Evolutionary conservation across 2,888 invertebrate species (phyloP), one percentile per base, ranked within the genome.

Genomic region (Iphiclides podalirius): DNA sequence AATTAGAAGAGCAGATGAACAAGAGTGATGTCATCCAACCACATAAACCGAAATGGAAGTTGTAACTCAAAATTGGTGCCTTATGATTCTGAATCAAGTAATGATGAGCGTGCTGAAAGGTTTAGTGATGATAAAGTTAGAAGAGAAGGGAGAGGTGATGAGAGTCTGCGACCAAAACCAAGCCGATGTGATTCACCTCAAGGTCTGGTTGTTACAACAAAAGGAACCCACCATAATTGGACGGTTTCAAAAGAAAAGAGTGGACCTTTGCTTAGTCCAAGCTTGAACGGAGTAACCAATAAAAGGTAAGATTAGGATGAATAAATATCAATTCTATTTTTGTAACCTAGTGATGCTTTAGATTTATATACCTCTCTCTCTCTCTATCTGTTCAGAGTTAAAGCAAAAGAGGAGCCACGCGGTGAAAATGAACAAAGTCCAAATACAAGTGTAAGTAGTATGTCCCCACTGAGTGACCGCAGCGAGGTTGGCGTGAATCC

Each of bases 71-170:
- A 78, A 56, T 76, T 92, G 46, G 92, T 92, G 48, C 92, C 92
- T 14, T 92, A 92, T 60, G 92, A 91, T 61, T 90, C 90, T 0
- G 91, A 91, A 63, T 91, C 91, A 0, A 91, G 89, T 54, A 78
- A 86, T 2, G 89, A 89, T 51, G 86, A 86, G 64, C 72, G 78
- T 0, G 55, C 39, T 12, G 72, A 67, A 1, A 59, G 64, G 51
- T 40, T 50, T 4, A 47, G 20, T 14, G 65, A 65, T 1, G 66
- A 66, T 9, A 61, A 63, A 49, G 34, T 52, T 9, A 64, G 54
- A 58, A 61, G 52, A 52, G 64, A 60, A 11, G 52, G 48, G 6
- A 42, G 52, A 4, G 57, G 42, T 8, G 71, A 65, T 13, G 71
- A 67, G 14, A 57, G 53, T 28, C 60, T 71, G 7, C 75, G 75